These are phyloP conservation scores for Neuroscelio doddi DNA, from an alignment of 2,888 invertebrate genomes.

Conservation along the genomic window DNA sequence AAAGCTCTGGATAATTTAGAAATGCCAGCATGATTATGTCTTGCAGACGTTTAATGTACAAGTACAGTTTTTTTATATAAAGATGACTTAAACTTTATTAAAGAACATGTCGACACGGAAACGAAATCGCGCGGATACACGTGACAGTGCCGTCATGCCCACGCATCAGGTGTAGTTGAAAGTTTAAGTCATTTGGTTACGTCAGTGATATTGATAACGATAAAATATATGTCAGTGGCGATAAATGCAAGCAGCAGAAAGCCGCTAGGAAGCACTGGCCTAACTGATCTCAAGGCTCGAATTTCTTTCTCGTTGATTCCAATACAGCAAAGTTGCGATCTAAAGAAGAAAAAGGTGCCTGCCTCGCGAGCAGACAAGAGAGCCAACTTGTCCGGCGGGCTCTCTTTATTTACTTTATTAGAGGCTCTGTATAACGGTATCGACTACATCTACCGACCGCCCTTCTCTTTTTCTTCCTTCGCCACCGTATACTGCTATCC, in stretches of 20 bases:
- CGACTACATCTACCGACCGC: constrained; percentile 55
- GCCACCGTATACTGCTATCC: not conserved
- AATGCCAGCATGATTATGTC: not conserved
- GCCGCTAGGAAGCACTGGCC: constrained; percentile 35
- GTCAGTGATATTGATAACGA: constrained; percentile 57
- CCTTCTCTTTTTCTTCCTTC: constrained; percentile 9
- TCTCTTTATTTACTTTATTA: constrained; percentile 71
- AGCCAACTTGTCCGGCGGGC: constrained; percentile 59
- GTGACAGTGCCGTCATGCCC: constrained; percentile 41
- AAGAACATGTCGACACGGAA: constrained; percentile 35
- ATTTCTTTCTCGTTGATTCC: constrained; percentile 30
- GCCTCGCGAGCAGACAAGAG: constrained; percentile 47
- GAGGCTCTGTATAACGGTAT: constrained; percentile 67
- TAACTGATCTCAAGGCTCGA: constrained; percentile 44
- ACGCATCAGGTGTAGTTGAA: constrained; percentile 59
- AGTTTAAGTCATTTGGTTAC: constrained; percentile 55
- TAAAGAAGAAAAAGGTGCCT: constrained; percentile 17
- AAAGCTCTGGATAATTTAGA: not conserved
- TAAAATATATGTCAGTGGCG: constrained; percentile 46
- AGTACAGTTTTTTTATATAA: constrained; percentile 35
- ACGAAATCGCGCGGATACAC: constrained; percentile 27
- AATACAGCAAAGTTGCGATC: constrained; percentile 16
- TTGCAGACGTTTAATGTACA: constrained; percentile 20
- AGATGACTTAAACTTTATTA: constrained; percentile 24
- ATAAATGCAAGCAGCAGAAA: constrained; percentile 20